A percentile compares a stretch with the other conserved stretches of the same genome.
phyloP scores from a whole-genome alignment of 2,113 vertebrate species.

The Gadus macrocephalus region DNA sequence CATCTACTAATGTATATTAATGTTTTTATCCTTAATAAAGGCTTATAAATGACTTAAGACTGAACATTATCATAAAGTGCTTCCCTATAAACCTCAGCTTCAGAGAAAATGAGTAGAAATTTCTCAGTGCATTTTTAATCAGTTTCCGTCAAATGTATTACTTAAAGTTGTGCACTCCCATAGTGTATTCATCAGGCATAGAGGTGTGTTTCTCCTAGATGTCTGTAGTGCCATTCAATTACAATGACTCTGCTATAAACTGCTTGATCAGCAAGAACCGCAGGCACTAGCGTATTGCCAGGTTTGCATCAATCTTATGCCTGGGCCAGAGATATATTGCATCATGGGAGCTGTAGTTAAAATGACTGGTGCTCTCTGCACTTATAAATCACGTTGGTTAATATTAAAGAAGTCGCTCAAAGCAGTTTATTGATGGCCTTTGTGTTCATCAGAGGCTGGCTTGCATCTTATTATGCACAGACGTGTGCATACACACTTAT shows the following conservation, averaged over 20 bases:
- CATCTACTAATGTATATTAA: no score
- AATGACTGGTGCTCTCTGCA: not conserved
- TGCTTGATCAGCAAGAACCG: not conserved
- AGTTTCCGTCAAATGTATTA: no score
- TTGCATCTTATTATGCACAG: not conserved
- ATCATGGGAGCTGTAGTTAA: slow-evolving; percentile 2
- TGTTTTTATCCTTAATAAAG: no score
- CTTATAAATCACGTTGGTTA: not conserved
- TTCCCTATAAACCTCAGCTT: no score
- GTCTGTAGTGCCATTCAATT: not conserved
- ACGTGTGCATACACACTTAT: not conserved
- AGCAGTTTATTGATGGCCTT: not conserved
- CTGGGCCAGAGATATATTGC: not conserved
- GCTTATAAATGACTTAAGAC: no score
- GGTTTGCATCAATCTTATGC: not conserved
- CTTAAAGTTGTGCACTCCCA: no score
- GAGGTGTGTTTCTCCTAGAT: no score
- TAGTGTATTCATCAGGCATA: no score
- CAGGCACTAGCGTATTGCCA: not conserved
- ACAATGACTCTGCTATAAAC: not conserved
- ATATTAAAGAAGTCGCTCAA: not conserved
- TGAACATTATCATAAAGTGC: no score
- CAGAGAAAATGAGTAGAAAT: no score
- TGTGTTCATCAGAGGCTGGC: no score
- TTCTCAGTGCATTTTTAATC: no score